A percentile compares a stretch with the other conserved stretches of the same genome.
Conservation (phyloP, 2,888 invertebrate species). For the Andrena bucephala region DNA sequence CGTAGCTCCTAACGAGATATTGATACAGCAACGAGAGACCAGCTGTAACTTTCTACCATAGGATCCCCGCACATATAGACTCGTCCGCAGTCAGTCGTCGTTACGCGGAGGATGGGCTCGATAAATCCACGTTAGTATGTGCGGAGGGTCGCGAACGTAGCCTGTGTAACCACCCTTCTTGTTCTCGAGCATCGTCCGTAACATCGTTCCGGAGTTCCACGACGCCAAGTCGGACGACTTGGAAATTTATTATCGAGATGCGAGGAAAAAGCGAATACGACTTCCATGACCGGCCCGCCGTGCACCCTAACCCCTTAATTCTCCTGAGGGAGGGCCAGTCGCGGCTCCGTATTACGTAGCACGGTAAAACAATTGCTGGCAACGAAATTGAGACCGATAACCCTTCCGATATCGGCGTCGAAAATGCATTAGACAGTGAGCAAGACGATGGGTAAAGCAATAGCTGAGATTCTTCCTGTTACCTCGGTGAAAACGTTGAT, state of each 20-base stretch:
- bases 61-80: conserved; percentile 56
- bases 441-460: background rate
- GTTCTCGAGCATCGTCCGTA: conserved; percentile 74
- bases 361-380: conserved; percentile 51
- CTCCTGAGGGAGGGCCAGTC: conserved; percentile 42
- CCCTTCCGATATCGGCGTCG: background rate
- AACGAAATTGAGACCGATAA: background rate
- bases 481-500: no score
- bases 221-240: conserved; percentile 69
- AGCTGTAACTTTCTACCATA: conserved; percentile 64
- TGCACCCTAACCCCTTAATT: conserved; percentile 49
- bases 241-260: conserved; percentile 73
- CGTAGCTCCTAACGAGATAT: conserved; percentile 73
- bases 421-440: background rate
- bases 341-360: conserved; percentile 58
- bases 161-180: conserved; percentile 74
- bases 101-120: conserved; percentile 69
- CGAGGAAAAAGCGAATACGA: conserved; percentile 56
- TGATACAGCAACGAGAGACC: conserved; percentile 69
- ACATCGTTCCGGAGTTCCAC: conserved; percentile 73
- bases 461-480: background rate
- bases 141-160: conserved; percentile 71
- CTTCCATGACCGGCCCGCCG: conserved; percentile 29
- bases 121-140: conserved; percentile 77
- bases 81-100: conserved; percentile 72